A percentile compares a stretch with the other conserved stretches of the same genome.
Conservation (phyloP, 2,797 vertebrate genomes). For the Galagoides demidoff region DNA sequence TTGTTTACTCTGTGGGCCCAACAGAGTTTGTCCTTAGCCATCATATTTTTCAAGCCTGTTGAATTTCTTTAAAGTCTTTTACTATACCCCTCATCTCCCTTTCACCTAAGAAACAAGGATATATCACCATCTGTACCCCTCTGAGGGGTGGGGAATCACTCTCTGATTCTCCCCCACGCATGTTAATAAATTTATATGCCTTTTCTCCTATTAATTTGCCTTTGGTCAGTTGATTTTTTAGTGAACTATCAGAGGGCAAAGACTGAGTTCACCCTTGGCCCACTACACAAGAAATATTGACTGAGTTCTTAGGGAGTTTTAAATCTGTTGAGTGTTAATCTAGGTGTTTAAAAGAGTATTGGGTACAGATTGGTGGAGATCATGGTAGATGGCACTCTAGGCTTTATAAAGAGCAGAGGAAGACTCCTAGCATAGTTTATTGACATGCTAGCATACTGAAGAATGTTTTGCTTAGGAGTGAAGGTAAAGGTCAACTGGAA, state of each 20-base stretch:
- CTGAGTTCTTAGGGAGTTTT: background rate
- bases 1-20: background rate
- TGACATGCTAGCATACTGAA: rapidly evolving
- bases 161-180: background rate
- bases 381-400: background rate
- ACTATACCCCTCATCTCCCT: background rate
- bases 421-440: no score
- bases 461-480: background rate
- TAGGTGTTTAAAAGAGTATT: background rate
- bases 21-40: background rate
- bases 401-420: background rate
- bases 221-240: background rate
- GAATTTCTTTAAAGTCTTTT: background rate
- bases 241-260: background rate
- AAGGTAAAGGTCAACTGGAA: background rate
- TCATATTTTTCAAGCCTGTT: background rate
- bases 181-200: background rate
- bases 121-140: no score
- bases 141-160: background rate
- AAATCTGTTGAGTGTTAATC: background rate
- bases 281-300: background rate
- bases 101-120: background rate
- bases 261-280: background rate
- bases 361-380: background rate
- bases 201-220: background rate